A percentile compares a stretch with the other conserved stretches of the same genome.
Conservation (phyloP, 2,888 invertebrate genomes). For the Hydropsyche betteni region DNA sequence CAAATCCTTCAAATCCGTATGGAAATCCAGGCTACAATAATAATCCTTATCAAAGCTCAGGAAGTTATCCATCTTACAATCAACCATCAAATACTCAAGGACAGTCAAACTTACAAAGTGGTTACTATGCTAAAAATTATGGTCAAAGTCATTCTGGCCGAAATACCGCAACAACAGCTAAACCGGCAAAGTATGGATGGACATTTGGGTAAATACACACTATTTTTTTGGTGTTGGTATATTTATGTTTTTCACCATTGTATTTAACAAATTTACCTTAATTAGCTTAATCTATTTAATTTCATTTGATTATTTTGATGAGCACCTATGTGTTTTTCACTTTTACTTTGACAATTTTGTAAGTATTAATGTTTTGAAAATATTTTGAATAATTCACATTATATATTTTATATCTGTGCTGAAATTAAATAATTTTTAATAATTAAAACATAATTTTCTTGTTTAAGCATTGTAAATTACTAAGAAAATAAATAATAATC, state of each 20-base stretch:
- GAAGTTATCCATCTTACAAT: slow-evolving; percentile 59
- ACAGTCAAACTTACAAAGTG: slow-evolving; percentile 54
- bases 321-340: too few relatives aligned
- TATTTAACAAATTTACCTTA: too few relatives aligned
- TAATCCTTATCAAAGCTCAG: slow-evolving; percentile 53
- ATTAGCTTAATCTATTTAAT: too few relatives aligned
- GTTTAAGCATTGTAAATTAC: too few relatives aligned
- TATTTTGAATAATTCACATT: too few relatives aligned
- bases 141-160: slow-evolving; percentile 56
- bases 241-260: neutral
- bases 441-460: too few relatives aligned
- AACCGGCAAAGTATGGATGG: slow-evolving; percentile 63
- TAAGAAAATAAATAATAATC: too few relatives aligned
- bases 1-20: slow-evolving; percentile 55
- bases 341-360: too few relatives aligned
- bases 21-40: slow-evolving; percentile 39
- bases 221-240: slow-evolving; percentile 43
- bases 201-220: slow-evolving; percentile 62
- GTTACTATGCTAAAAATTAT: slow-evolving; percentile 57
- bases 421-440: too few relatives aligned
- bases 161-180: slow-evolving; percentile 58
- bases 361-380: too few relatives aligned
- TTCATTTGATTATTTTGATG: too few relatives aligned
- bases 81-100: slow-evolving; percentile 54
- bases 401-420: too few relatives aligned